Evolutionary conservation across 2,113 vertebrate genomes (phyloP).

Genomic region (Redunca redunca): DNA sequence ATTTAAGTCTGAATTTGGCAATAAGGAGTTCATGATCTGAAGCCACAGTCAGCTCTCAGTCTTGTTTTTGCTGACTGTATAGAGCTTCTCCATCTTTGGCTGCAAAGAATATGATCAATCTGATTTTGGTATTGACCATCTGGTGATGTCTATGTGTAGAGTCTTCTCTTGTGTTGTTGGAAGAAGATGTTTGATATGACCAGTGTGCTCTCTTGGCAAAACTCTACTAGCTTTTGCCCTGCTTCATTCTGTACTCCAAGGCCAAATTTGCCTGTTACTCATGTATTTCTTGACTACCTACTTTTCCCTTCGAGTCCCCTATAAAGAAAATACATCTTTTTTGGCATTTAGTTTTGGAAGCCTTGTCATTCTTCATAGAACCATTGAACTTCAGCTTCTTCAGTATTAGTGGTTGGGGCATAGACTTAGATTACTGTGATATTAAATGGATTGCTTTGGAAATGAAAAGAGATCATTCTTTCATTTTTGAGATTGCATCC

Average conservation of each 20-base stretch:
- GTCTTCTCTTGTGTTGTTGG: background rate
- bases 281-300: background rate
- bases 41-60: background rate
- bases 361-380: rapidly evolving
- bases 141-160: background rate
- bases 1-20: background rate
- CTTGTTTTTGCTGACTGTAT: background rate
- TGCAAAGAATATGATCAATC: background rate
- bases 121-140: background rate
- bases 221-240: background rate
- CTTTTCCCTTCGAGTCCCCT: background rate
- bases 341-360: background rate
- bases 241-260: background rate
- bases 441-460: background rate
- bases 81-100: background rate
- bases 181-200: background rate
- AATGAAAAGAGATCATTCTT: background rate
- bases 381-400: background rate
- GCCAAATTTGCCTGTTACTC: background rate
- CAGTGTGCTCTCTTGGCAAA: background rate
- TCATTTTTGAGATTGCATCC: background rate
- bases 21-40: background rate
- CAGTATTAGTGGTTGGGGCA: background rate
- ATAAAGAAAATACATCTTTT: background rate
- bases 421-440: background rate